These are phyloP conservation scores for Prinia subflava DNA, from an alignment of 2,113 vertebrate genomes.

Conservation along the genomic window DNA sequence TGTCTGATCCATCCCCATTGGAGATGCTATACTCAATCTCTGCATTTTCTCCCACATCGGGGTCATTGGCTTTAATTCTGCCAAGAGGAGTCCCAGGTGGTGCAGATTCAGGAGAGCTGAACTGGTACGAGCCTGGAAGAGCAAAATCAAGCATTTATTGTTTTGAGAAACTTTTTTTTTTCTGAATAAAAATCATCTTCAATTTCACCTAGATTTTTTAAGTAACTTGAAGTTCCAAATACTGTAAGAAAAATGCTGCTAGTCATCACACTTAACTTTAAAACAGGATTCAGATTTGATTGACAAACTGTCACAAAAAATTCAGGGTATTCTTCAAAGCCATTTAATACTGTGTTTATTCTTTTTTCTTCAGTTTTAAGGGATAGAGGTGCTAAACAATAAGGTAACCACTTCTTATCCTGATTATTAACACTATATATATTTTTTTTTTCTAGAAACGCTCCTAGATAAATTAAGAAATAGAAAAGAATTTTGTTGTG, in stretches of 20 bases:
- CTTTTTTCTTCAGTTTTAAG: not conserved
- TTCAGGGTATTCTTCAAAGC: not conserved
- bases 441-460: not conserved
- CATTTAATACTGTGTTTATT: not conserved
- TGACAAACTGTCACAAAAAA: not conserved
- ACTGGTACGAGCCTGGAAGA: conserved; percentile 86
- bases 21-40: conserved; percentile 88
- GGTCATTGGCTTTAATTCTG: conserved; percentile 91
- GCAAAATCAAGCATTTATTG: conserved; percentile 25
- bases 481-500: not conserved
- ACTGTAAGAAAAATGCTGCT: not conserved
- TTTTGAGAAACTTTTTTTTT: not conserved
- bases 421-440: not conserved
- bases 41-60: conserved; percentile 87
- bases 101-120: conserved; percentile 84
- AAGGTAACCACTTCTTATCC: not conserved
- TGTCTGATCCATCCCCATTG: conserved; percentile 82
- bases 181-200: not conserved
- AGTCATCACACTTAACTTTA: not conserved
- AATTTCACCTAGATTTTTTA: not conserved
- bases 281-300: not conserved
- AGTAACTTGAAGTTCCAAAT: not conserved
- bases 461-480: not conserved
- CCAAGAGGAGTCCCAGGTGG: conserved; percentile 85
- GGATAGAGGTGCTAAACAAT: not conserved